A percentile compares a stretch with the other conserved stretches of the same genome.
Conservation (phyloP, 2,888 invertebrate genomes). For the Embidobia sp. region DNA sequence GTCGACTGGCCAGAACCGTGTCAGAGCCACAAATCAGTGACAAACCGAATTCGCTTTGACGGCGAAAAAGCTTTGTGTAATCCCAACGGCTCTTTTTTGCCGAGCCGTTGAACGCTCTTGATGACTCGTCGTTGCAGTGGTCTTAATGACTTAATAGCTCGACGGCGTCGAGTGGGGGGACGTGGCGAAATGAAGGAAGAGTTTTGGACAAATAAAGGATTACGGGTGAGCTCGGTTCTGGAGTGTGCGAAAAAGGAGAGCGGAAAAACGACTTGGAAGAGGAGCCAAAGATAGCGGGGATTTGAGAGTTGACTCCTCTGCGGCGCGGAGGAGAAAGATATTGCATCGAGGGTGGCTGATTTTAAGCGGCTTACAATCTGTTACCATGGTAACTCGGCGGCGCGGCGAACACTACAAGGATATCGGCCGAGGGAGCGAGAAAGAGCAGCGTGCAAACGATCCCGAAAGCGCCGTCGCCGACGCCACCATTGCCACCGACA, state of each 20-base stretch:
- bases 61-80: too few species aligned
- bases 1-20: too few species aligned
- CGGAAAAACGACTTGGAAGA: not conserved
- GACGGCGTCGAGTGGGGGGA: too few species aligned
- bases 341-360: constrained; percentile 73
- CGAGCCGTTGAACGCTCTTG: too few species aligned
- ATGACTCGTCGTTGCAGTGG: too few species aligned
- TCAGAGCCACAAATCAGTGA: too few species aligned
- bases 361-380: constrained; percentile 81
- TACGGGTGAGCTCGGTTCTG: too few species aligned
- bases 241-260: constrained; percentile 10
- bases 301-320: constrained; percentile 61
- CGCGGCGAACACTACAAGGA: constrained; percentile 71
- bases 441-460: constrained; percentile 35
- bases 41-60: too few species aligned
- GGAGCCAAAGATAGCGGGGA: constrained; percentile 35
- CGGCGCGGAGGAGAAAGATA: constrained; percentile 46
- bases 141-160: too few species aligned
- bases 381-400: constrained; percentile 79
- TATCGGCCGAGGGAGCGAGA: constrained; percentile 58
- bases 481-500: constrained; percentile 61
- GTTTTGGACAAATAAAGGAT: too few species aligned
- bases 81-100: too few species aligned
- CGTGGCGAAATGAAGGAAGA: too few species aligned
- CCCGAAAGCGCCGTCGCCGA: constrained; percentile 66